These are phyloP conservation scores for Chaetodon trifascialis DNA, from an alignment of 2,113 vertebrate genomes.

Conservation along the genomic window DNA sequence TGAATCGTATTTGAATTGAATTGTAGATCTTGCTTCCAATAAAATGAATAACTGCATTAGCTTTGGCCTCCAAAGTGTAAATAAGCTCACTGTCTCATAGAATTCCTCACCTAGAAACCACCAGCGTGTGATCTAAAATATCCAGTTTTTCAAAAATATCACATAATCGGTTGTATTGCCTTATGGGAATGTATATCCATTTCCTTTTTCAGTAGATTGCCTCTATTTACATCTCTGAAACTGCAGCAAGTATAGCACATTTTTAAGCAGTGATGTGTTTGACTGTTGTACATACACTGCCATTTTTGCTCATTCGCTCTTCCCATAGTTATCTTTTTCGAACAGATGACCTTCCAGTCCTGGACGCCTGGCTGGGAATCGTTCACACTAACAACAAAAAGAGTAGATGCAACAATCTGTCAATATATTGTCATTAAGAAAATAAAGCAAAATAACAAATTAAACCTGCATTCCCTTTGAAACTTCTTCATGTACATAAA, in stretches of 20 bases:
- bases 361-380: background rate
- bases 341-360: background rate
- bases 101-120: slow-evolving; percentile 24
- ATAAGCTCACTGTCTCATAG: background rate
- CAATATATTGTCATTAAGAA: background rate
- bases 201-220: slow-evolving; percentile 45
- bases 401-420: background rate
- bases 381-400: background rate
- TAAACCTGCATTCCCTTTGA: background rate
- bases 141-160: background rate
- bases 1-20: background rate
- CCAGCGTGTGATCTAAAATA: slow-evolving; percentile 27
- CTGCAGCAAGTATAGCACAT: slow-evolving; percentile 23
- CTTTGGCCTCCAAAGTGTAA: slow-evolving; percentile 17
- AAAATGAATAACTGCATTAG: background rate
- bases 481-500: background rate
- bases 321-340: background rate
- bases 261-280: slow-evolving; percentile 32
- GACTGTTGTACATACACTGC: background rate
- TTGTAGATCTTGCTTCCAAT: background rate
- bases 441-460: background rate
- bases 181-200: slow-evolving; percentile 26
- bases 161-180: slow-evolving; percentile 38
- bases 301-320: background rate
- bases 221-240: slow-evolving; percentile 36